phyloP scores from a whole-genome alignment of 2,888 invertebrate genomes.

The Tiliacea citrago region DNA sequence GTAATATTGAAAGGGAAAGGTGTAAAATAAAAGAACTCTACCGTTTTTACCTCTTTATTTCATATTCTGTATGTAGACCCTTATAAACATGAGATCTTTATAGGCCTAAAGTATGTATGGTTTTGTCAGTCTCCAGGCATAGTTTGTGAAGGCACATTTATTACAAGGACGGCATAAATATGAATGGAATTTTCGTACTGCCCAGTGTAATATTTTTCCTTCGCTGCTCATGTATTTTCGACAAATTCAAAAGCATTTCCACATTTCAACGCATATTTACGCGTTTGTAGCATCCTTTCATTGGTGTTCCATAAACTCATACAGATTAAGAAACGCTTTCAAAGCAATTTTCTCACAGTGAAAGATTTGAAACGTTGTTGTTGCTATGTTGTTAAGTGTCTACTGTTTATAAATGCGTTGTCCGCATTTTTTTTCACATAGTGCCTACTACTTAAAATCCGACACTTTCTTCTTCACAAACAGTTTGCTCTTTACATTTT shows the following conservation, averaged over 20 bases:
- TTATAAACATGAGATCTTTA: constrained; percentile 54
- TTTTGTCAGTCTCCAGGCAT: constrained; percentile 45
- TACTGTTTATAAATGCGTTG: constrained; percentile 52
- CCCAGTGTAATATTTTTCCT: constrained; percentile 10
- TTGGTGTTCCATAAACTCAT: constrained; percentile 29
- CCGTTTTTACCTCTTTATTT: constrained; percentile 50
- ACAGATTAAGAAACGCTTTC: constrained; percentile 43
- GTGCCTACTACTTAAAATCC: constrained; percentile 53
- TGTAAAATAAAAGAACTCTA: constrained; percentile 50
- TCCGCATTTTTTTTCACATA: constrained; percentile 55
- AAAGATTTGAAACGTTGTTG: constrained; percentile 45
- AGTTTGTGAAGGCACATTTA: constrained; percentile 38
- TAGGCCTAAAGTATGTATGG: constrained; percentile 51
- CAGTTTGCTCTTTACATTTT: constrained; percentile 58
- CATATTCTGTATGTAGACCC: constrained; percentile 47
- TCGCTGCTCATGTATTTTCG: constrained; percentile 33
- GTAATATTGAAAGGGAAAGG: constrained; percentile 55
- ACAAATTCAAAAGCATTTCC: constrained; percentile 25
- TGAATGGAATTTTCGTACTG: constrained; percentile 24
- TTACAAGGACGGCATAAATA: constrained; percentile 39
- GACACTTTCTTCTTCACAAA: constrained; percentile 63
- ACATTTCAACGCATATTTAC: constrained; percentile 35
- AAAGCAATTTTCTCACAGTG: constrained; percentile 40
- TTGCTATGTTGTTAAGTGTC: constrained; percentile 39
- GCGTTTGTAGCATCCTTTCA: constrained; percentile 39